A percentile compares a stretch with the other conserved stretches of the same genome.
These are phyloP conservation scores for Collichthys lucidus DNA, from an alignment of 2,113 vertebrate species.

Conservation along the genomic window DNA sequence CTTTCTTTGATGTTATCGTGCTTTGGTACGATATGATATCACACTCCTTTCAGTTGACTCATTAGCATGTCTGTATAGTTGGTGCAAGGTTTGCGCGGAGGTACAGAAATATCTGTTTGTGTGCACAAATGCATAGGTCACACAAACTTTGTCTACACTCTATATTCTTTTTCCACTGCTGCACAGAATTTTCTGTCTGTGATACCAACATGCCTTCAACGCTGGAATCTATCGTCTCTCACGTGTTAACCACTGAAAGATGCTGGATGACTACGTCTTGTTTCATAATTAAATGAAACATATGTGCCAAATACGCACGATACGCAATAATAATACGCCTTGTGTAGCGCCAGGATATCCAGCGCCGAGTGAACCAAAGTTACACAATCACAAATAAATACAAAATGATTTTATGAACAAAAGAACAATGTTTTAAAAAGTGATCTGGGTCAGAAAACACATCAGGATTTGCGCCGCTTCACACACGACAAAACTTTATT, in stretches of 20 bases:
- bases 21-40: slow-evolving; percentile 4
- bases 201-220: slow-evolving; percentile 5
- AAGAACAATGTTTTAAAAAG: not conserved
- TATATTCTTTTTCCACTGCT: not conserved
- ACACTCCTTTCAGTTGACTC: slow-evolving; percentile 49
- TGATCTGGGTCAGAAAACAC: not conserved
- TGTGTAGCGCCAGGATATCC: not conserved
- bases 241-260: slow-evolving; percentile 66
- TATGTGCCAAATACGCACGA: not conserved
- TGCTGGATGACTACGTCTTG: slow-evolving; percentile 47
- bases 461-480: not conserved
- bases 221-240: slow-evolving; percentile 2
- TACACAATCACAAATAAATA: not conserved
- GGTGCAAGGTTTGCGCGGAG: not conserved
- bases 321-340: not conserved
- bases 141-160: not conserved
- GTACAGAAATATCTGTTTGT: slow-evolving; percentile 36
- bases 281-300: slow-evolving; percentile 38
- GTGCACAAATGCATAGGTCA: not conserved
- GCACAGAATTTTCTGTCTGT: not conserved
- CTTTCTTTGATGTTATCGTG: slow-evolving; percentile 13
- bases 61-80: slow-evolving; percentile 20
- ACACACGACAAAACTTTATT: not conserved
- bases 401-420: not conserved
- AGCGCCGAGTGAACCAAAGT: not conserved